Evolutionary conservation across 2,113 vertebrate species (phyloP), one percentile per base, ranked within the genome.

Genomic region (Acanthisitta chloris): DNA sequence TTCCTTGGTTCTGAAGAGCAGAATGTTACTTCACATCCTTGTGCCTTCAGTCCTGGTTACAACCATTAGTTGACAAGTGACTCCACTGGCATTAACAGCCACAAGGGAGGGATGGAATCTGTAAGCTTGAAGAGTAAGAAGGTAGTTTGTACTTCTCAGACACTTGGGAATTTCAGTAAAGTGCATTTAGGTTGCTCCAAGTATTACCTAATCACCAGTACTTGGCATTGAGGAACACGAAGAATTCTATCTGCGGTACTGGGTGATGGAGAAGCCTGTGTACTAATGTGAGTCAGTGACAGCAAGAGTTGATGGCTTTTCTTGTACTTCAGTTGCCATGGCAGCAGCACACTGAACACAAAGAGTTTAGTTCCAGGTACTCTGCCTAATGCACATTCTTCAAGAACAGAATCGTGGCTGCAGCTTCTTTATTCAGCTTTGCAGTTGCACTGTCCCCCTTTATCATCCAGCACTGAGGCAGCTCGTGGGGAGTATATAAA

Each of bases 241-340:
- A 42, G 62, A 69, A 69, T 81, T 89, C 15, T 48, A 2, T 66
- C 61, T 87, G 34, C 45, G 51, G 42, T 51, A n/a, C 58, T 73
- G 73, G 64, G 49, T 49, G 71, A 83, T 85, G 40, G 72, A 92
- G 90, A 80, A 86, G 55, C 17, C 76, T 55, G 40, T 28, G 67
- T 36, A 34, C 46, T 59, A 8, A 8, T 29, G 26, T 69, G 72
- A 87, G 89, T 84, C 65, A 64, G 59, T 88, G 92, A 80, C 76
- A 90, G 88, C 54, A 64, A 71, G 84, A 90, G 45, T 70, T 88
- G 76, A 71, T 90, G 62, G 21, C 34, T 34, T 57, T 85, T 73
- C 82, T 74, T 74, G 72, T 81, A 67, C 55, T 86, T 78, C 4
- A 66, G 96, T 94, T 96, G 92, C 95, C 78, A 92, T 92, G 88